Evolutionary conservation across 2,113 vertebrate species (phyloP), one percentile per base, ranked within the genome.

Genomic region (Melanocharis versteri): DNA sequence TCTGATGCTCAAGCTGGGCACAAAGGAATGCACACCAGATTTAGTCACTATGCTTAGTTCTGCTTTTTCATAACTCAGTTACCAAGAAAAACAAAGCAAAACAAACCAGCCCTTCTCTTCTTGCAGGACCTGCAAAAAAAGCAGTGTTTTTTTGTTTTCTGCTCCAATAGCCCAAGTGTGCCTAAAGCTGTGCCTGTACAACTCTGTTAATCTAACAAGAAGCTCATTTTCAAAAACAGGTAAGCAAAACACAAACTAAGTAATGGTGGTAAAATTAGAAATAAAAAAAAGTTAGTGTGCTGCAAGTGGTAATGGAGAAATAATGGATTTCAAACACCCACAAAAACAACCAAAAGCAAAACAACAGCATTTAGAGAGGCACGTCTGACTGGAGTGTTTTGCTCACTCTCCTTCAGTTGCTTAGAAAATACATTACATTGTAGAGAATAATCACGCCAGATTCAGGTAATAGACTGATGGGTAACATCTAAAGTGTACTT

Each of bases 11-110:
- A 81, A 6, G 62, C 44, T 77, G 76, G 89, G 83, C 69, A 82
- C 51, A 87, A 76, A 88, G 84, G 88, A 95, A 94, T 28, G 71
- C 75, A 77, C 88, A 91, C 71, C 61, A 91, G 78, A 92, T 85
- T 93, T 83, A 93, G 66, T 94, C 86, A 93, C 85, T 83, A 58
- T 51, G 81, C 79, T 94, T 93, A 88, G 68, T 90, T 94, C 73
- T 88, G 86, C 48, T 83, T 93, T 37, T 94, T 80, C 88, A 51
- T 83, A 96, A 94, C 83, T 90, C 72, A 54, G 88, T 93, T 90
- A 93, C 69, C 83, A 94, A 90, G 60, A 92, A 96, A 95, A 95
- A 96, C 87, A 87, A 84, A 89, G 51, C 79, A 86, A 78, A 91
- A 88, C 88, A 92, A 91, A 85, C 69, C 48, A 54, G 66, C 40